phyloP scores from a whole-genome alignment of 2,113 vertebrate species.

The Mus spicilegus region DNA sequence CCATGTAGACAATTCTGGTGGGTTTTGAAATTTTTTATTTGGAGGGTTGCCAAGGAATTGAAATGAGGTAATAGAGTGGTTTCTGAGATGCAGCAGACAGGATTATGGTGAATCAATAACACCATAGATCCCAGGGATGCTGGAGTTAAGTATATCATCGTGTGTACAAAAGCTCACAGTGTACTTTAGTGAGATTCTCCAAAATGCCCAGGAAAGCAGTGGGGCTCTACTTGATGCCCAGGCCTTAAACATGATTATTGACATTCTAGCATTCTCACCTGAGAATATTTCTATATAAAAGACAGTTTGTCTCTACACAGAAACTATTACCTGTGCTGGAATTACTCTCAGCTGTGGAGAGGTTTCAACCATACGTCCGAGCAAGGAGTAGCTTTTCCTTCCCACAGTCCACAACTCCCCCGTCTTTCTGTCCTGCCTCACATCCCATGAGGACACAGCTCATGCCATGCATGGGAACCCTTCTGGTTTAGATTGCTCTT shows the following conservation, averaged over 20 bases:
- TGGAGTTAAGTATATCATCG: neutral
- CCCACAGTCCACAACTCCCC: neutral
- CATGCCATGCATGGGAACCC: rapidly evolving
- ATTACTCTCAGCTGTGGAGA: neutral
- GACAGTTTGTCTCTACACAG: neutral
- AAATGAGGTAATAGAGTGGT: neutral
- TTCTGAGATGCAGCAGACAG: neutral
- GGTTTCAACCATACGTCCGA: neutral
- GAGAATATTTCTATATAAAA: neutral
- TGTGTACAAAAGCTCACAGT: neutral
- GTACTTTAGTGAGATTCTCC: neutral
- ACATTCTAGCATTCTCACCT: neutral
- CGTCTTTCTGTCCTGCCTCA: neutral
- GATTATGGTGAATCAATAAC: neutral
- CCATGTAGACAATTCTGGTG: neutral
- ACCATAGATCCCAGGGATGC: neutral
- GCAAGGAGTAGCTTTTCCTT: neutral
- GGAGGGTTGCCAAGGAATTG: neutral
- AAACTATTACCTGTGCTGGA: neutral
- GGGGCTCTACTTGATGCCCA: neutral
- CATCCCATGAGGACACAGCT: neutral
- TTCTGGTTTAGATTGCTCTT: neutral
- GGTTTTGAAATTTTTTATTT: neutral
- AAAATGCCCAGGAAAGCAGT: neutral
- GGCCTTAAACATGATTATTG: too few species aligned